These are phyloP conservation scores for Coreius guichenoti DNA, from an alignment of 2,797 vertebrate genomes.

Conservation along the genomic window DNA sequence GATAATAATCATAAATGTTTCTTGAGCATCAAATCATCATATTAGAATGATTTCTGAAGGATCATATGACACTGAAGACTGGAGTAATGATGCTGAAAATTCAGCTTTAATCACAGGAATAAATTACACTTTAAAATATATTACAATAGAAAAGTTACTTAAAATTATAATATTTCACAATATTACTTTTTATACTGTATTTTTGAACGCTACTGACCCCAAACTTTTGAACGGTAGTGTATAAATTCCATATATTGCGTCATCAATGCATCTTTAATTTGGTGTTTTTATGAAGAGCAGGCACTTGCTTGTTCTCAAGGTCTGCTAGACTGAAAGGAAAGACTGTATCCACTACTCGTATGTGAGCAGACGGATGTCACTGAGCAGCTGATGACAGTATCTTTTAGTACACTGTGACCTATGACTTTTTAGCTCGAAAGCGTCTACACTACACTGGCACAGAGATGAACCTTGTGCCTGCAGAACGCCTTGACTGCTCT, in stretches of 20 bases:
- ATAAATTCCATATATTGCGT: not conserved
- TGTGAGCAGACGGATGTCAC: not conserved
- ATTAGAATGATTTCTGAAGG: too few relatives aligned
- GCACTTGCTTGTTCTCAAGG: not conserved
- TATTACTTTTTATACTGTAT: not conserved
- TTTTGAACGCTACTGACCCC: not conserved
- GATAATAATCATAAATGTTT: too few relatives aligned
- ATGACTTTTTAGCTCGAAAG: not conserved
- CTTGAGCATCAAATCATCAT: too few relatives aligned
- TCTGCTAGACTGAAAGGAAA: not conserved
- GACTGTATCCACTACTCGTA: not conserved
- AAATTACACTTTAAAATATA: too few relatives aligned
- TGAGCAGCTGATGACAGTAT: slow-evolving; percentile 29
- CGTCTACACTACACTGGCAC: not conserved
- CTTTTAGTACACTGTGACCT: slow-evolving; percentile 19
- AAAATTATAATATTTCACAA: not conserved
- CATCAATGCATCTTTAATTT: not conserved
- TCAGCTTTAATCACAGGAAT: too few relatives aligned
- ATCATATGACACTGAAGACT: too few relatives aligned
- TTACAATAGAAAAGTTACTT: too few relatives aligned
- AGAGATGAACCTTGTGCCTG: not conserved
- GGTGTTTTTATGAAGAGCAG: not conserved
- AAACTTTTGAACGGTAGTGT: not conserved
- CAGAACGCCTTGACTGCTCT: not conserved
- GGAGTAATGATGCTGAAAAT: too few relatives aligned